Percentiles rank a stretch among this genome's conserved stretches.
phyloP scores from a whole-genome alignment of 2,113 vertebrate genomes.

The Aythya baeri region DNA sequence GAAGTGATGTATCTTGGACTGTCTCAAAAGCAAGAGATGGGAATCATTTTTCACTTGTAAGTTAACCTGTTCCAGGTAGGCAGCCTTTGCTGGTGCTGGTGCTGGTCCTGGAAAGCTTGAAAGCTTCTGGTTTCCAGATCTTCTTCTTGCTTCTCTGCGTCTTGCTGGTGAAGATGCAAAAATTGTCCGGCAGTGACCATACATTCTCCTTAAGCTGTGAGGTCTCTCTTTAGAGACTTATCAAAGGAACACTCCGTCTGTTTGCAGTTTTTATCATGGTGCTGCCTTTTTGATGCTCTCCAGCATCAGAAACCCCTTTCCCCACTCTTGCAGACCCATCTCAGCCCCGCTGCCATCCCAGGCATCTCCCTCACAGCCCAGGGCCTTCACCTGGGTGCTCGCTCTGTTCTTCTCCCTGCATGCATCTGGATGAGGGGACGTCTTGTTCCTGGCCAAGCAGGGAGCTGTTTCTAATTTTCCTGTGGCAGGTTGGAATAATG shows the following conservation, averaged over 20 bases:
- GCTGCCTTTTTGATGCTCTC: background rate
- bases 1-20: background rate
- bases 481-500: background rate
- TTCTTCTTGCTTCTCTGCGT: background rate
- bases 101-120: background rate
- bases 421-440: no score
- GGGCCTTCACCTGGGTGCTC: background rate
- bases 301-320: background rate
- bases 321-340: background rate
- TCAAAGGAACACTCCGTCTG: constrained; percentile 46
- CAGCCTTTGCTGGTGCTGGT: background rate
- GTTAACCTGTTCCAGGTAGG: background rate
- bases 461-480: background rate
- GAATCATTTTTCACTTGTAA: background rate
- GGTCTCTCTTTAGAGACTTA: constrained; percentile 61
- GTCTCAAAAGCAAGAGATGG: background rate
- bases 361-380: background rate
- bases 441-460: background rate
- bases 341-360: rapidly evolving
- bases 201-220: constrained; percentile 40
- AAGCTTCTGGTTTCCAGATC: background rate
- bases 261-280: constrained; percentile 6
- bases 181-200: background rate
- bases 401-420: background rate
- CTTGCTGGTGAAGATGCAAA: background rate